Evolutionary conservation across 2,797 vertebrate genomes (phyloP).

Genomic region (Micrastur ruficollis): DNA sequence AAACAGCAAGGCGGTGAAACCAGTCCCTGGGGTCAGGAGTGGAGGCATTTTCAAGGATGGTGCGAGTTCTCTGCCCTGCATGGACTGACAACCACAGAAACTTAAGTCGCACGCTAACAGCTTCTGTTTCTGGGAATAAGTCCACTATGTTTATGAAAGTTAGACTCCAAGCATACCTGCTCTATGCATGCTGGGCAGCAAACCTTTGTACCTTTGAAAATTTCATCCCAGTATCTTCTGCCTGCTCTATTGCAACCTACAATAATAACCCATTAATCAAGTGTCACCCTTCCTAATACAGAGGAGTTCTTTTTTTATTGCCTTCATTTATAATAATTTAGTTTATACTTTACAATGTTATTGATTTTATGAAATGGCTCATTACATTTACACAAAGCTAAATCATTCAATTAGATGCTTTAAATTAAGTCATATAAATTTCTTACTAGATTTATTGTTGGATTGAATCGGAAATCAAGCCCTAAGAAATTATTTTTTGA

Average conservation of each 20-base stretch:
- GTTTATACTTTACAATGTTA: slow-evolving; percentile 68
- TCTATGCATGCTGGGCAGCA: neutral
- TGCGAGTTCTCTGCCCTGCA: neutral
- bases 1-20: neutral
- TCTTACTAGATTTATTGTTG: slow-evolving; percentile 36
- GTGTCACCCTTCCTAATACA: slow-evolving; percentile 40
- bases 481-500: slow-evolving; percentile 29
- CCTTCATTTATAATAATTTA: slow-evolving; percentile 70
- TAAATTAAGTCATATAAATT: slow-evolving; percentile 66
- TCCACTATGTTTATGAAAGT: neutral
- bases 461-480: slow-evolving; percentile 54
- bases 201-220: neutral
- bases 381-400: slow-evolving; percentile 67
- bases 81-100: no score
- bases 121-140: neutral
- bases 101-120: neutral
- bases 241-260: slow-evolving; percentile 4
- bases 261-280: slow-evolving; percentile 60
- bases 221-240: neutral
- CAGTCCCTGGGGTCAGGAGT: no score
- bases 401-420: slow-evolving; percentile 68
- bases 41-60: neutral
- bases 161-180: neutral
- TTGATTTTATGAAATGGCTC: slow-evolving; percentile 72
- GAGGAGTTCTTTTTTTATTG: slow-evolving; percentile 62